Evolutionary conservation across 2,113 vertebrate genomes (phyloP).

Genomic region (Platysteira castanea): DNA sequence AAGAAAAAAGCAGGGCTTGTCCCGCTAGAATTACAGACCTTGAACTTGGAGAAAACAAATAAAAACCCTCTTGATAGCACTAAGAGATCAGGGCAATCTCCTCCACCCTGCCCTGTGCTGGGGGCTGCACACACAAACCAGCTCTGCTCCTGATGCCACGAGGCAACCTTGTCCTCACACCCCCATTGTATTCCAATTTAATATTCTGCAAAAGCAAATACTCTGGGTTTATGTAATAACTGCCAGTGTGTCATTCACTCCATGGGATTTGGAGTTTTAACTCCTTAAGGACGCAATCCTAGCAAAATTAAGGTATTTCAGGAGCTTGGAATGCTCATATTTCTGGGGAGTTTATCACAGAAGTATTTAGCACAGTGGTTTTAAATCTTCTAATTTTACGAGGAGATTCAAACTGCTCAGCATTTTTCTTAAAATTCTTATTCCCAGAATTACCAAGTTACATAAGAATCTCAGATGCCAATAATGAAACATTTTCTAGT

Average conservation of each 20-base stretch:
- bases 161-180: not conserved
- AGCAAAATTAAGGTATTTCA: not conserved
- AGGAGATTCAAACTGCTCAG: not conserved
- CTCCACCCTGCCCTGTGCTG: not conserved
- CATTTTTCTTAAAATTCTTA: conserved; percentile 21
- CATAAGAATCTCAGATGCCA: conserved; percentile 27
- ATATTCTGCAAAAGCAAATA: not conserved
- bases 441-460: conserved; percentile 48
- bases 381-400: not conserved
- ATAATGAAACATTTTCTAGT: conserved; percentile 36
- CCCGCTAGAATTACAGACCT: not conserved
- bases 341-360: not conserved
- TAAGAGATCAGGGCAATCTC: not conserved
- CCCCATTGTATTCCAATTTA: not conserved
- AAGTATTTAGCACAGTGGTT: not conserved
- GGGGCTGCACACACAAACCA: not conserved
- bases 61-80: not conserved
- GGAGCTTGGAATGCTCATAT: not conserved
- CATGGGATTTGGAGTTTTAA: not conserved
- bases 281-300: not conserved
- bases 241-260: not conserved
- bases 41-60: not conserved
- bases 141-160: not conserved
- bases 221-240: not conserved
- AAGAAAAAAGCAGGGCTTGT: not conserved